These are phyloP conservation scores for Ephestia elutella DNA, from an alignment of 1,140 invertebrate species.

Conservation along the genomic window DNA sequence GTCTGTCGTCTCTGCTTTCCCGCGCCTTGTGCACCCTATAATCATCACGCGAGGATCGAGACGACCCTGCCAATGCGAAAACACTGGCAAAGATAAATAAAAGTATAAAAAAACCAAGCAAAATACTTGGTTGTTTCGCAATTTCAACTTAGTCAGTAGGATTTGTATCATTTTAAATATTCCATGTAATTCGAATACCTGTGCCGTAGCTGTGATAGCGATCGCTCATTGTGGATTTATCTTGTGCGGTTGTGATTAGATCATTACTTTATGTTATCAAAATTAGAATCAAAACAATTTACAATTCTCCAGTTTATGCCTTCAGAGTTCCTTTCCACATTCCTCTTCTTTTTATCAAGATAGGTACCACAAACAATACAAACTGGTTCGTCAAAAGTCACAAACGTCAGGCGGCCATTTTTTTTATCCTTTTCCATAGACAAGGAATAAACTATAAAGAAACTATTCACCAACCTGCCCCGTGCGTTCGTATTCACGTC, in stretches of 20 bases:
- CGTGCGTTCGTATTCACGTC: too few species aligned
- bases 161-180: background rate
- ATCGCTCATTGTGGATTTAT: slow-evolving; percentile 42
- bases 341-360: too few species aligned
- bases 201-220: slow-evolving; percentile 42
- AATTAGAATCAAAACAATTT: background rate
- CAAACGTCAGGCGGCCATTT: too few species aligned
- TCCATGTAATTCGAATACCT: slow-evolving; percentile 56
- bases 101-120: slow-evolving; percentile 28
- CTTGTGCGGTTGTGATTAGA: background rate
- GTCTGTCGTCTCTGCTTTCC: slow-evolving; percentile 11
- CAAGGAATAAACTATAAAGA: too few species aligned
- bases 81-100: slow-evolving; percentile 74
- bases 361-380: too few species aligned
- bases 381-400: too few species aligned
- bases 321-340: too few species aligned
- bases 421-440: too few species aligned
- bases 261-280: too few species aligned
- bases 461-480: too few species aligned
- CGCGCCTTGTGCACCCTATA: slow-evolving; percentile 68
- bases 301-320: too few species aligned
- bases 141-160: background rate
- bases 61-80: slow-evolving; percentile 74
- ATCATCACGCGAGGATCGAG: slow-evolving; percentile 75
- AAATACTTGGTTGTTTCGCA: background rate